Base-by-base conservation (phyloP, 2,888 invertebrate genomes). In the Catocala fraxini region DNA sequence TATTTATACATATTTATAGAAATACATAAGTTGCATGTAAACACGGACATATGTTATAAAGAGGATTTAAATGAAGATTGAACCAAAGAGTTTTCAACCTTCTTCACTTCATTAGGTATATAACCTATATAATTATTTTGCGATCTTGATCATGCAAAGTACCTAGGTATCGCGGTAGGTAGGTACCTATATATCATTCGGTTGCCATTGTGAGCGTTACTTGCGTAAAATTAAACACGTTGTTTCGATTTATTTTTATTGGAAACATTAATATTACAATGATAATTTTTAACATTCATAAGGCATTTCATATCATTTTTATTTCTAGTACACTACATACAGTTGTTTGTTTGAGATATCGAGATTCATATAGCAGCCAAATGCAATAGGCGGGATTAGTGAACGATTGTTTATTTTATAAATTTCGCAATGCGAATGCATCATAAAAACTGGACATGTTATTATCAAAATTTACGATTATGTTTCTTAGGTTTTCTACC, bases 221-320 rank as follows among this genome's bases (percentile, higher is more conserved):
- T 25, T 25, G 25, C 25, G 25, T 25, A 25, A 25, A 25, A 25
- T 25, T 25, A 25, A 25, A 25, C 25, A 25, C 25, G 25, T 25
- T 25, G 25, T 25, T 25, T 4, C 25, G 25, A 25, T 57, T 62
- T 66, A 70, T 73, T 56, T 83, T 85, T 80, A 84, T 71, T 84
- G 68, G 78, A 84, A 86, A 86, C 81, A 77, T n/a, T n/a, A 72
- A 61, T 75, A 74, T 72, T 82, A 82, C 78, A 80, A 83, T 79
- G 71, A 75, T 69, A 77, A 75, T 13, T 15, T 79, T 75, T 68
- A 81, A 84, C 76, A 79, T 71, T 79, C 55, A 72, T 80, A 84
- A 84, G 85, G 84, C 85, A 83, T 83, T 75, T 81, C 70, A 70
- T 77, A 71, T 70, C 55, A 68, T 63, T 67, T 61, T 63, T 59